Percentiles rank a stretch among this genome's conserved stretches.
Evolutionary conservation across 2,113 vertebrate species (phyloP).

Genomic region (Siphamia tubifer): DNA sequence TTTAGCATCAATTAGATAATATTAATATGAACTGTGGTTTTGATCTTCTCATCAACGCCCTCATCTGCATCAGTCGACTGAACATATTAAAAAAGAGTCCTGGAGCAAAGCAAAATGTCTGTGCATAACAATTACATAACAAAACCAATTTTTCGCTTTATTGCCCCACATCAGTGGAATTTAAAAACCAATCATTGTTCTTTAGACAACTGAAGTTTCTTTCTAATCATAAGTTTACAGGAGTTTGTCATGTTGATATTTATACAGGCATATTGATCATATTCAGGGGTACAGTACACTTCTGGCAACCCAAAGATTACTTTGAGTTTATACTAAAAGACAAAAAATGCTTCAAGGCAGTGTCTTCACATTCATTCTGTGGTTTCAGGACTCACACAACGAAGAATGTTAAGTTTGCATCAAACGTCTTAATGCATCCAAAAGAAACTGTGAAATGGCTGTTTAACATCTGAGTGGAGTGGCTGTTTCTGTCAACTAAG

Average conservation of each 20-base stretch:
- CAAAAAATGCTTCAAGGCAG: no score
- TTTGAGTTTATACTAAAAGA: no score
- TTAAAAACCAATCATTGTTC: conserved; percentile 9
- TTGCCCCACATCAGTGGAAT: neutral
- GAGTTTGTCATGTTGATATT: neutral
- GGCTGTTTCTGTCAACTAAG: conserved; percentile 40
- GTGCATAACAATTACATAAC: neutral
- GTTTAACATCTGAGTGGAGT: neutral
- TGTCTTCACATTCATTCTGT: no score
- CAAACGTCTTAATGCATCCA: conserved; percentile 19
- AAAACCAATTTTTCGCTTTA: conserved; percentile 11
- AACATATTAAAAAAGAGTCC: conserved; percentile 8
- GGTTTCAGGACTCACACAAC: no score
- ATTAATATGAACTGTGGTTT: neutral
- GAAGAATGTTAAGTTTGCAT: no score
- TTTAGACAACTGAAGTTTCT: neutral
- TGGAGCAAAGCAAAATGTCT: conserved; percentile 13
- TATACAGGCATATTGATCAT: neutral
- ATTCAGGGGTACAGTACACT: neutral
- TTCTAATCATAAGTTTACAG: neutral
- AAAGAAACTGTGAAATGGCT: conserved; percentile 6
- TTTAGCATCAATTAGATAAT: neutral
- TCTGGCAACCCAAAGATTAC: no score
- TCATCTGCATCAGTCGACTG: neutral
- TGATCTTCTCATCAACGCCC: neutral